Evolutionary conservation across 1,140 invertebrate genomes (phyloP), one percentile per base, ranked within the genome.

Genomic region (Cydia splendana): DNA sequence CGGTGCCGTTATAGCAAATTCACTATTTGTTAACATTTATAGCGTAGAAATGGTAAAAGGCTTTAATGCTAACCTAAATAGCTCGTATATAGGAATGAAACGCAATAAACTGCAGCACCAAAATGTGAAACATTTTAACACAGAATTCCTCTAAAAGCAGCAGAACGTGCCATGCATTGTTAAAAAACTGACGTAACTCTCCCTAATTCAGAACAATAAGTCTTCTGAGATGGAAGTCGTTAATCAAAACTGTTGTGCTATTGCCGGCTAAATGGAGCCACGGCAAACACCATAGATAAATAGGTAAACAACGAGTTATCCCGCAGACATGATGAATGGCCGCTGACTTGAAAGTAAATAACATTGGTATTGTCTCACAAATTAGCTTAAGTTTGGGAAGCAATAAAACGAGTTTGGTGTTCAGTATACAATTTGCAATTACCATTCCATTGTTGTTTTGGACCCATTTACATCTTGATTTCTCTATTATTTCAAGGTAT

Each of bases 201-300:
- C 15, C 65, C 34, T 38, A 38, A 71, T 42, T 38, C 34, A n/a
- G 30, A 62, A 62, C 67, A 34, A 71, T 71, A 38, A 71, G 30
- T 67, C 30, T 38, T 45, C 67, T n/a, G 30, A 20, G 67, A 71
- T 71, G 18, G 67, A 71, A 45, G 30, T 71, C 67, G 67, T 71
- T 71, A 71, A 71, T 71, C 67, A 71, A 71, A 71, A 38, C 67
- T 67, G 57, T 62, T 62, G 20, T 24, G 65, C 65, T 38, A 71
- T 71, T 71, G 45, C 67, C 34, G 34, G n/a, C 67, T 38, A 71
- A 71, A 45, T 38, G 34, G 67, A 15, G 67, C 34, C 67, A 18
- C 34, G n/a, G 67, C 67, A 71, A 71, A 71, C 67, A 71, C 67
- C 67, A 71, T 71, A 38, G 38, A 71, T 42, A 71, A 71, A 42